Evolutionary conservation across 2,888 invertebrate species (phyloP), one percentile per base, ranked within the genome.

Genomic region (Acleris laterana): DNA sequence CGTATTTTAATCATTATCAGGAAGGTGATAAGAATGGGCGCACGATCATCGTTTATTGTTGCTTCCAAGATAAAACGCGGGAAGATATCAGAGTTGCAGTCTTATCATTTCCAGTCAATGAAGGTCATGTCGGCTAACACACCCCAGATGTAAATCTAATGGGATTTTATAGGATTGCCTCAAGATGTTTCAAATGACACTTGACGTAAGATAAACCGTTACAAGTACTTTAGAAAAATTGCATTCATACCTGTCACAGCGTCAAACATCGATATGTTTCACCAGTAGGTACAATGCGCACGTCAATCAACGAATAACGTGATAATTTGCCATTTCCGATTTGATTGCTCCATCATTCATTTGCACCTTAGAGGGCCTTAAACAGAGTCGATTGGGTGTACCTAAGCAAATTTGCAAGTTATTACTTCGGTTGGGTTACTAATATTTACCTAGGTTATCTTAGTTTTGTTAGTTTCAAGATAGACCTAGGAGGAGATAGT

Each of bases 1-100:
- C 82, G 83, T 87, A 87, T 87, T 90, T 88, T 85, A 87, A 87
- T 87, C 81, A 88, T 88, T 88, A 89, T 89, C 89, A 86, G 83
- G 78, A 74, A 86, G 71, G 69, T 74, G 91, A 90, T 90, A 91
- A 90, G 82, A 78, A 68, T 68, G 72, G 80, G 79, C 77, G 81
- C 81, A 85, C 84, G 83, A 90, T 90, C 88, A 88, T 89, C 85
- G 88, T 69, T 51, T 52, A 59, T 82, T 71, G 79, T 83, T 77
- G 80, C 80, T 80, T 77, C 78, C 68, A 76, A 81, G 81, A 84
- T 83, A 87, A 55, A 78, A 77, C 77, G 77, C 77, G 81, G 80
- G 77, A 71, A 81, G 82, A 83, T 83, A 85, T 71, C 69, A 63
- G 70, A 78, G 79, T 75, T 89, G 87, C 88, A 88, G 75, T 74